Evolutionary conservation across 2,797 vertebrate species (phyloP), one percentile per base, ranked within the genome.

Genomic region (Babyrousa celebensis): DNA sequence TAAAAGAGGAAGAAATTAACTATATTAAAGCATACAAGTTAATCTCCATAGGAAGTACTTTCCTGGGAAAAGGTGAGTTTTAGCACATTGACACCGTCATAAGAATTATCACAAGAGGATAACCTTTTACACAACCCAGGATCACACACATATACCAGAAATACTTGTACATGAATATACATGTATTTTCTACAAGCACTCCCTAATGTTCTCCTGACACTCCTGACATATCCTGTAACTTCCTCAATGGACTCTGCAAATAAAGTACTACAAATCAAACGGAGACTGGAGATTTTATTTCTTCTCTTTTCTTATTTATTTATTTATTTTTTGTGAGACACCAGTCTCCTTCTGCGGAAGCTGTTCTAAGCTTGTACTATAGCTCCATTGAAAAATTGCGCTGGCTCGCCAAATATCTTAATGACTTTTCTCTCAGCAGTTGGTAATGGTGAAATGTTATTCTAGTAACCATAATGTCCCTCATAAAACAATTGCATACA

Each of bases 361-460:
- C 98, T 96, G 92, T 98, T 98, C 95, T 92, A 87, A 98, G 97
- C 98, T 98, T 97, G 96, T 98, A 97, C 98, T 98, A 96, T 97
- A 98, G 98, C 98, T 98, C 98, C 97, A 84, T 96, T 99, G 99
- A 99, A 99, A 99, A 98, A 99, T 98, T 98, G 98, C 97, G 72
- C 97, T 97, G 97, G 96, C 98, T 98, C 98, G 97, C 99, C 99
- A 99, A 99, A 99, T 99, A 99, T 98, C 98, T 98, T 99, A 99
- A 99, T 99, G 98, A 99, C 98, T 99, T 98, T 98, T 98, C 98
- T 99, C 99, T 98, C 99, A 99, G 99, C 98, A 94, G 99, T 99
- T 98, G 99, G 99, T 99, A 99, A 99, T 99, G 98, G 98, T 98
- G 98, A 99, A 99, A 99, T 99, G 99, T 99, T 99, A 98, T 99